These are phyloP conservation scores for Cydia splendana DNA, from an alignment of 1,140 invertebrate species.

Conservation along the genomic window DNA sequence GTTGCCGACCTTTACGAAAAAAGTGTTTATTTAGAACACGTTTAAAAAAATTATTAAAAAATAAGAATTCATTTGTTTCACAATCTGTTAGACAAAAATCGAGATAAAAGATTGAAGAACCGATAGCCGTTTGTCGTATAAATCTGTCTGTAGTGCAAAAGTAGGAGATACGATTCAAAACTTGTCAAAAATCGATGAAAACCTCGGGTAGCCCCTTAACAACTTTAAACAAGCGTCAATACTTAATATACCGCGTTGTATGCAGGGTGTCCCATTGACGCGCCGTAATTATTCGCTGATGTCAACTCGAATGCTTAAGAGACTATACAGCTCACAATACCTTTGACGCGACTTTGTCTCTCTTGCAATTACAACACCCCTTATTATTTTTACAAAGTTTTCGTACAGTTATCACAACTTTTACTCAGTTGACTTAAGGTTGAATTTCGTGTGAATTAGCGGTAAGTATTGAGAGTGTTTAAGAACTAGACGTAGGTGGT, in stretches of 20 bases:
- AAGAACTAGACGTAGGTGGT: conserved; percentile 27
- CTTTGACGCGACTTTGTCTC: conserved; percentile 74
- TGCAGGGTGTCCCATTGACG: conserved; percentile 61
- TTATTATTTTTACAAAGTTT: conserved; percentile 57
- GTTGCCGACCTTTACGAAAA: too few relatives aligned
- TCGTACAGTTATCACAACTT: neutral
- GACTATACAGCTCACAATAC: conserved; percentile 70
- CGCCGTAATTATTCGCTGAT: conserved; percentile 67
- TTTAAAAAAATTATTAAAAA: too few relatives aligned
- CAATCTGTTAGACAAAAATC: too few relatives aligned
- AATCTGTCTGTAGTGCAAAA: too few relatives aligned
- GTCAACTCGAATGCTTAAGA: conserved; percentile 72
- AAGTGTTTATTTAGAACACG: too few relatives aligned
- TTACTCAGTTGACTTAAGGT: neutral
- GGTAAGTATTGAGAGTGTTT: neutral
- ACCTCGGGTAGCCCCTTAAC: neutral
- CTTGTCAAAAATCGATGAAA: too few relatives aligned
- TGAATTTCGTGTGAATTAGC: neutral
- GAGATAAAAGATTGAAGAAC: too few relatives aligned
- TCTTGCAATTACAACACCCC: conserved; percentile 75
- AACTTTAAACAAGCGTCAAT: conserved; percentile 40
- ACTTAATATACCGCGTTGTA: conserved; percentile 26
- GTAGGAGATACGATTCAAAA: too few relatives aligned
- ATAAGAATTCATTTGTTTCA: too few relatives aligned
- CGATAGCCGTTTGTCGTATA: too few relatives aligned